Percentiles rank a stretch among this genome's conserved stretches.
Evolutionary conservation across 2,113 vertebrate species (phyloP).

Genomic region (Uria aalge): DNA sequence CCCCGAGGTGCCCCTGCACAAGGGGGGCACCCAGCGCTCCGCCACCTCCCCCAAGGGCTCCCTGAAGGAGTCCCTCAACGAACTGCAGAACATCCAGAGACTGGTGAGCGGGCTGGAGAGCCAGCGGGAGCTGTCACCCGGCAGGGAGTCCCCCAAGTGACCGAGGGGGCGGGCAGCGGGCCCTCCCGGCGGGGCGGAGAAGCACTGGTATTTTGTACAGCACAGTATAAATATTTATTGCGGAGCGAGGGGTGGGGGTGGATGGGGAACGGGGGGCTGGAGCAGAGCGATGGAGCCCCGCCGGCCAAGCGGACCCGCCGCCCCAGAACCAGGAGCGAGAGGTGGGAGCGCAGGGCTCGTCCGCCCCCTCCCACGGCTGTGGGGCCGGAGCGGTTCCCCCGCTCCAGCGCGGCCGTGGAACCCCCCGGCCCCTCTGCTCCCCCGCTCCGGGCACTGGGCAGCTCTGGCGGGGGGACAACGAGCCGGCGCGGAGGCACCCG

Average conservation of each 20-base stretch:
- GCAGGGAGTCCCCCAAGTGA: slow-evolving; percentile 92
- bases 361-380: background rate
- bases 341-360: background rate
- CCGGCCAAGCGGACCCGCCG: fast-evolving
- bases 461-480: background rate
- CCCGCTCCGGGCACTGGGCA: background rate
- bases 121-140: slow-evolving; percentile 85
- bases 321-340: background rate
- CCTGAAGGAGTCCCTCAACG: slow-evolving; percentile 92
- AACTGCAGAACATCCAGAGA: slow-evolving; percentile 98
- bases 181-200: slow-evolving; percentile 69
- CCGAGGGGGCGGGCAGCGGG: slow-evolving; percentile 54
- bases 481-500: background rate
- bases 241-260: background rate
- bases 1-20: slow-evolving; percentile 86
- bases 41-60: slow-evolving; percentile 84
- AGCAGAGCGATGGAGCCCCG: background rate
- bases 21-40: slow-evolving; percentile 72
- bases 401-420: background rate
- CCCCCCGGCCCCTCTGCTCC: background rate
- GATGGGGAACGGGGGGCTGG: background rate
- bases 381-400: background rate
- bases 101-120: slow-evolving; percentile 96
- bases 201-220: slow-evolving; percentile 83
- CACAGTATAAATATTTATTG: slow-evolving; percentile 87